Evolutionary conservation across 2,797 vertebrate genomes (phyloP), one percentile per base, ranked within the genome.

Genomic region (Cirrhinus molitorella): DNA sequence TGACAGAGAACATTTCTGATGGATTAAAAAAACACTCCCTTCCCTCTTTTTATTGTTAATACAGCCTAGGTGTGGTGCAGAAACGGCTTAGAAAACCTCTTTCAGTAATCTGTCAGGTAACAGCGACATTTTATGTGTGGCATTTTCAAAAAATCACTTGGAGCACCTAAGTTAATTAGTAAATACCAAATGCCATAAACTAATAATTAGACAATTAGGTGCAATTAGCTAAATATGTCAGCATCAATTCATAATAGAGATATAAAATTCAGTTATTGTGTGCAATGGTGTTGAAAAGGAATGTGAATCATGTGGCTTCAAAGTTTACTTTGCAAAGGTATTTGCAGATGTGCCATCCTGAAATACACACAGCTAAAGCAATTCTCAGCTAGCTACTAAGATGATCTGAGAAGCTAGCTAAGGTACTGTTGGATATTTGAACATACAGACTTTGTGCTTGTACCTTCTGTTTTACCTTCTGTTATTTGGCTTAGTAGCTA

Each of bases 401-500:
- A 43, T 47, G 49, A 78, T 63, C 57, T 31, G 17, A 49, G 12
- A 65, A n/a, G 11, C 40, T 66, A 34, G 21, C 21, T 49, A 37
- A 67, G 13, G 4, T 79, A 31, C 43, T 37, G 28, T 66, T 79
- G 28, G 19, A 51, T 65, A 61, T 63, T 8, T 28, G 16, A 76
- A 77, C 7, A 37, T 66, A 51, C 21, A 67, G 10, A 53, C 47
- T 53, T 45, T 28, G 12, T 79, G 25, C 68, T 16, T 61, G 34
- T 28, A 68, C n/a, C 63, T 65, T 21, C 43, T 67, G 31, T 37
- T n/a, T 28, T 31, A 43, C 19, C 37, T 25, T 59, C 40, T 71
- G 66, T 45, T 71, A 71, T 80, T 80, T 80, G 57, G 57, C 66
- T 70, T 53, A 53, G 70, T 4, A 14, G 25, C 76, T 59, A 55